Evolutionary conservation across 2,113 vertebrate genomes (phyloP).

Genomic region (Hippocampus abdominalis): DNA sequence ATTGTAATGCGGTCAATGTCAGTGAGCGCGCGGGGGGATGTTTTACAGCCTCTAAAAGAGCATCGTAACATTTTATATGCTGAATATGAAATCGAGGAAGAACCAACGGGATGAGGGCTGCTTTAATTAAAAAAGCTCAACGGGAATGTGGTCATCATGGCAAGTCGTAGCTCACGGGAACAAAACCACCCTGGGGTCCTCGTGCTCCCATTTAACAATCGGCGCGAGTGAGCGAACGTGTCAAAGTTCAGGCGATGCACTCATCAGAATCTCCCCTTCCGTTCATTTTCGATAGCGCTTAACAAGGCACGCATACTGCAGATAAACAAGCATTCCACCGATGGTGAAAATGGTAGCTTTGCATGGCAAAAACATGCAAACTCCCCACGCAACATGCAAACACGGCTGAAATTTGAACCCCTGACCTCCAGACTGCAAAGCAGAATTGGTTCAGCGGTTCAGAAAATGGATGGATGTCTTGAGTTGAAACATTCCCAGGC

Average conservation of each 20-base stretch:
- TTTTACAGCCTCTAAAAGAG: conserved; percentile 27
- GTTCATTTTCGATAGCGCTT: neutral
- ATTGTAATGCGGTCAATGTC: conserved; percentile 50
- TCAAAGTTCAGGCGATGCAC: neutral
- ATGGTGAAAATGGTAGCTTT: too few species aligned
- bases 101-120: conserved; percentile 1
- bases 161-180: conserved; percentile 18
- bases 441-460: neutral
- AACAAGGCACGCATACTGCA: neutral
- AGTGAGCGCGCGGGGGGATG: conserved; percentile 12
- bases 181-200: conserved; percentile 39
- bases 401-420: too few species aligned
- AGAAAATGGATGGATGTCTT: too few species aligned
- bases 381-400: too few species aligned
- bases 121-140: neutral
- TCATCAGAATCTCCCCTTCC: neutral
- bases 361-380: too few species aligned
- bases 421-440: too few species aligned
- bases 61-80: conserved; percentile 10
- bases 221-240: neutral
- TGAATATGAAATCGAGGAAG: neutral
- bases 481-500: neutral
- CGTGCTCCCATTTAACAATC: conserved; percentile 34
- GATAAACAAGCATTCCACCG: too few species aligned
- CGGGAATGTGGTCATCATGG: conserved; percentile 20